Conservation (phyloP, 1,140 invertebrate species). For the Anastrepha ludens region DNA sequence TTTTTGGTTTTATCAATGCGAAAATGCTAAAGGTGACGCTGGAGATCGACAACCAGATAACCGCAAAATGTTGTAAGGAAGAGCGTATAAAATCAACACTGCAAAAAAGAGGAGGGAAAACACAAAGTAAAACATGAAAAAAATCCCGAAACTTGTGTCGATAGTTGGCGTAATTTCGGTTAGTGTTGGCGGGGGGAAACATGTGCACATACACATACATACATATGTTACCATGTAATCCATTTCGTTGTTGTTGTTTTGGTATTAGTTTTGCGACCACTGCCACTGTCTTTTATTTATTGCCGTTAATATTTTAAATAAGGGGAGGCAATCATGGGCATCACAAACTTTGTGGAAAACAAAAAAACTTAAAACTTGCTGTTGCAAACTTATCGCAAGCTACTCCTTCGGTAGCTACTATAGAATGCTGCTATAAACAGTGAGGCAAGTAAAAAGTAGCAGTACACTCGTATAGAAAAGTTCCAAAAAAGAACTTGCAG, state of each 20-base stretch:
- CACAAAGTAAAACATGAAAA: not conserved
- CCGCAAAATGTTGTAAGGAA: slow-evolving; percentile 31
- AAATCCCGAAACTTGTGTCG: not conserved
- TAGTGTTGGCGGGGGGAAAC: no score
- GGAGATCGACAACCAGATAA: slow-evolving; percentile 19
- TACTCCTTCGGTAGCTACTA: not conserved
- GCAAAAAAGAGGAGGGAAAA: not conserved
- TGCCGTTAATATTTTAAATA: slow-evolving; percentile 13
- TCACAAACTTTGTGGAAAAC: not conserved
- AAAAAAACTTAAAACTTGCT: not conserved
- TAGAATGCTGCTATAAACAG: no score
- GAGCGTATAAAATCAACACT: not conserved
- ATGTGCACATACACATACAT: not conserved
- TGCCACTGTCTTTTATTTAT: not conserved
- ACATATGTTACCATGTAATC: no score
- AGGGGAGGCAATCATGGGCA: not conserved
- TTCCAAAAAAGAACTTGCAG: no score
- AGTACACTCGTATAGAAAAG: not conserved
- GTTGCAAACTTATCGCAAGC: not conserved
- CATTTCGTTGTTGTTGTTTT: not conserved
- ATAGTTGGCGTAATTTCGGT: not conserved
- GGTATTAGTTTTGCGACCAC: not conserved
- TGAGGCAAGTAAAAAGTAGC: not conserved
- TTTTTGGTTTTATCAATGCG: not conserved
- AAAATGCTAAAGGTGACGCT: slow-evolving; percentile 40